Percentiles rank a stretch among this genome's conserved stretches.
Evolutionary conservation across 2,888 invertebrate genomes (phyloP).

Genomic region (Cephus pulcher): DNA sequence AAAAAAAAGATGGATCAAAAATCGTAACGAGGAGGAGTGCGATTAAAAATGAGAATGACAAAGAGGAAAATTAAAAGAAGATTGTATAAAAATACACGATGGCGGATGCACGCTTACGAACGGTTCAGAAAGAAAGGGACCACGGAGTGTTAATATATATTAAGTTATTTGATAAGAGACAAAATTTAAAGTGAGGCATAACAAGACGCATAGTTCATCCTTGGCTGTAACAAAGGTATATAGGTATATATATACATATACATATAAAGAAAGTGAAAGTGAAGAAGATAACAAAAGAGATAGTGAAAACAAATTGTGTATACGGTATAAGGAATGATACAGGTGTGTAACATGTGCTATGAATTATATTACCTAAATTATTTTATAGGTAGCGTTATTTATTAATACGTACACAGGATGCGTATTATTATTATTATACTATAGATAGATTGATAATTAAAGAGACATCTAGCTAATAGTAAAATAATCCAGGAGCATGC

Average conservation of each 20-base stretch:
- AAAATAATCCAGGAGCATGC: neutral
- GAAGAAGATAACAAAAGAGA: neutral
- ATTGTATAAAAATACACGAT: neutral
- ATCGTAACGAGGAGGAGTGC: neutral
- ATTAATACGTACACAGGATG: constrained; percentile 5
- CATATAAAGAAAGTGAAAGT: neutral
- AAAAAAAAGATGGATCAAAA: neutral
- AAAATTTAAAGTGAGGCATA: constrained; percentile 9
- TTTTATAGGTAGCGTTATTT: constrained; percentile 13
- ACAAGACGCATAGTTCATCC: constrained; percentile 26
- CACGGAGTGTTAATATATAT: constrained; percentile 22
- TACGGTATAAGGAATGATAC: constrained; percentile 16
- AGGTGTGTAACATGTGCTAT: constrained; percentile 6
- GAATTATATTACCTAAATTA: neutral
- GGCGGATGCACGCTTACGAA: neutral
- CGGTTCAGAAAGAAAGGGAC: constrained; percentile 31
- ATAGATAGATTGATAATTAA: neutral
- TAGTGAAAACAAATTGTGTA: constrained; percentile 18
- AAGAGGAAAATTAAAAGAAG: neutral
- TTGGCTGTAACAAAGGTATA: constrained; percentile 28
- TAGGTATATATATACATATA: constrained; percentile 13
- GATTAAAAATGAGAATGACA: neutral
- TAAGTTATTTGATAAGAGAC: constrained; percentile 12
- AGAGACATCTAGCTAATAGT: neutral
- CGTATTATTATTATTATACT: neutral